A percentile compares a stretch with the other conserved stretches of the same genome.
Conservation (phyloP, 2,113 vertebrate genomes). For the Ctenodactylus gundi region DNA sequence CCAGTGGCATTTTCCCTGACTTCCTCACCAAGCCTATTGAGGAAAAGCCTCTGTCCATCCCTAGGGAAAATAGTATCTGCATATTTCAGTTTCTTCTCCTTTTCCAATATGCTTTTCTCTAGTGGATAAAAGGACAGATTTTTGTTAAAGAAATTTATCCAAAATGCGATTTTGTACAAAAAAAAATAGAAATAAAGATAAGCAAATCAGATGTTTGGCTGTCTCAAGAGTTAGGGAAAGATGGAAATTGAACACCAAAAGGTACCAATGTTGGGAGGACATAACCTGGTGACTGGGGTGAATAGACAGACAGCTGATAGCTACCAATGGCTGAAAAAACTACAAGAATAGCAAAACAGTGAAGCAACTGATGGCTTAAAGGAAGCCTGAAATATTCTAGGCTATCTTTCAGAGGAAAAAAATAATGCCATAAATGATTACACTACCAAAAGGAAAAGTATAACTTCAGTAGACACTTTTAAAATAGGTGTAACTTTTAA, state of each 20-base stretch:
- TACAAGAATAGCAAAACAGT: not conserved
- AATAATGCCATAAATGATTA: conserved; percentile 40
- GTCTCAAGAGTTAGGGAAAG: not conserved
- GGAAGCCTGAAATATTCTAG: conserved; percentile 8
- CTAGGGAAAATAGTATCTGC: not conserved
- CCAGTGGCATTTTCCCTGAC: not conserved
- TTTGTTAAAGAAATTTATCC: not conserved
- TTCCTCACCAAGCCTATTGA: not conserved
- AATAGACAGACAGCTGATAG: not conserved
- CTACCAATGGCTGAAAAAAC: not conserved
- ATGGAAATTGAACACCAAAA: not conserved
- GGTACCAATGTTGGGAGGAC: not conserved
- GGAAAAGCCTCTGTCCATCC: not conserved
- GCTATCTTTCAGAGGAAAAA: conserved; percentile 44
- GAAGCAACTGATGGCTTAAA: not conserved
- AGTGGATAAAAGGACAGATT: not conserved
- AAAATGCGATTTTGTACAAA: not conserved
- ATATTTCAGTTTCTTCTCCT: not conserved
- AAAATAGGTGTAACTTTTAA: conserved; percentile 14
- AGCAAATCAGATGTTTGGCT: not conserved
- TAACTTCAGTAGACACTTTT: conserved; percentile 29
- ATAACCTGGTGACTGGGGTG: not conserved
- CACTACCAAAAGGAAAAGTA: not conserved
- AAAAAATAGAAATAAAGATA: not conserved
- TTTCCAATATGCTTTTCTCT: not conserved